Evolutionary conservation across 2,888 invertebrate species (phyloP).

Genomic region (Chaetoderma sp.): DNA sequence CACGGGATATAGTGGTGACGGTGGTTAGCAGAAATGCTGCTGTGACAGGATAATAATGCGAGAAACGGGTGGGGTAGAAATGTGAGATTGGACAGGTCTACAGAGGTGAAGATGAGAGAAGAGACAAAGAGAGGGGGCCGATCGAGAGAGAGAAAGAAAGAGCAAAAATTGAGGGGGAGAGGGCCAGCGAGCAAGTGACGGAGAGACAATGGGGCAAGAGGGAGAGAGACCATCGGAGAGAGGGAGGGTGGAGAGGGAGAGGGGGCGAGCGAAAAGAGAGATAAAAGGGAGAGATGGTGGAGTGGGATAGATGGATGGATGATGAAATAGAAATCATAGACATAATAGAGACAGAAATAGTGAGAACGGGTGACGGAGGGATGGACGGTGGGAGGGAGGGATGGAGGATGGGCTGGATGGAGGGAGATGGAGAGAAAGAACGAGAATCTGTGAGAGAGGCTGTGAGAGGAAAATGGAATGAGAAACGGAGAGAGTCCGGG

Average conservation of each 20-base stretch:
- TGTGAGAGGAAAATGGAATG: too few relatives aligned
- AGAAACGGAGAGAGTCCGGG: too few relatives aligned
- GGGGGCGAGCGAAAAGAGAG: background rate
- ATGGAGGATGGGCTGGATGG: background rate
- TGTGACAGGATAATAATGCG: too few relatives aligned
- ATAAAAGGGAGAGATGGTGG: conserved; percentile 5
- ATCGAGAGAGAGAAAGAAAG: conserved; percentile 1
- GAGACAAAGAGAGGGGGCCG: conserved; percentile 8
- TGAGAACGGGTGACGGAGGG: conserved; percentile 5
- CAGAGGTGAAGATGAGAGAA: background rate
- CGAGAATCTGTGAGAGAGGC: too few relatives aligned
- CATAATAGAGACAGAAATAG: conserved; percentile 13
- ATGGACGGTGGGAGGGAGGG: conserved; percentile 14
- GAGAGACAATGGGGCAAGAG: background rate
- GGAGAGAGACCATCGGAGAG: background rate
- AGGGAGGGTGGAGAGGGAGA: background rate
- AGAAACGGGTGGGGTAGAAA: conserved; percentile 2
- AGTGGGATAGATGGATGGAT: conserved; percentile 10
- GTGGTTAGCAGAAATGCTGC: too few relatives aligned
- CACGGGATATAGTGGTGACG: background rate
- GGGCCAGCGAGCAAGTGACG: conserved; percentile 4
- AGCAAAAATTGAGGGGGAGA: conserved; percentile 8
- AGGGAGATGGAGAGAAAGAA: conserved; percentile 4
- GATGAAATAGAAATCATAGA: conserved; percentile 17
- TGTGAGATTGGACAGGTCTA: background rate